These are phyloP conservation scores for Mactromeris polynyma DNA, from an alignment of 2,888 invertebrate species.

Conservation along the genomic window DNA sequence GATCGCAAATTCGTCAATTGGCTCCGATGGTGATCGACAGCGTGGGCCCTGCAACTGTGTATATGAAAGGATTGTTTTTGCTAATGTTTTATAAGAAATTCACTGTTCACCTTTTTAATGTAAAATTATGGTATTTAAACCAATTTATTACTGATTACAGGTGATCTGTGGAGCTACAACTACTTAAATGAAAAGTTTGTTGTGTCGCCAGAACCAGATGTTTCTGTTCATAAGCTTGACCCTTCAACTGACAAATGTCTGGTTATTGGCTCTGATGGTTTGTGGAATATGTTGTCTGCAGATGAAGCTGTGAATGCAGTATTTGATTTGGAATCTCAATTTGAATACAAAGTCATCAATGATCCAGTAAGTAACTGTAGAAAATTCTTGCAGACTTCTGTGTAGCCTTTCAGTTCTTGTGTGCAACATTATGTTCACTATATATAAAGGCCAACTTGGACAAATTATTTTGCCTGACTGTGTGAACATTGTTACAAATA, in stretches of 20 bases:
- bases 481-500: too few species aligned
- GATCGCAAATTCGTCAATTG: too few species aligned
- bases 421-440: too few species aligned
- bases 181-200: constrained; percentile 95
- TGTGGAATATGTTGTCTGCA: constrained; percentile 97
- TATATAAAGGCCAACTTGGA: too few species aligned
- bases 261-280: constrained; percentile 97
- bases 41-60: too few species aligned
- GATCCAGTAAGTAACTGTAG: constrained; percentile 77
- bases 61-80: too few species aligned
- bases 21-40: too few species aligned
- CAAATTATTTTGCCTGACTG: too few species aligned
- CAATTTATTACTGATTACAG: constrained; percentile 85
- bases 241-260: constrained; percentile 91
- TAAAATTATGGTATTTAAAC: neutral
- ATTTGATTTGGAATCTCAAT: constrained; percentile 81
- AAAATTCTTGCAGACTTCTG: too few species aligned
- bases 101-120: neutral
- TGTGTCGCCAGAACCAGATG: constrained; percentile 99
- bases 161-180: constrained; percentile 99
- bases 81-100: too few species aligned
- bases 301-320: constrained; percentile 94
- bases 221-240: constrained; percentile 94
- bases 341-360: constrained; percentile 82
- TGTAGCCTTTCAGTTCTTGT: too few species aligned